Evolutionary conservation across 2,797 vertebrate genomes (phyloP).

Genomic region (Enteromius afrohamiltoni): DNA sequence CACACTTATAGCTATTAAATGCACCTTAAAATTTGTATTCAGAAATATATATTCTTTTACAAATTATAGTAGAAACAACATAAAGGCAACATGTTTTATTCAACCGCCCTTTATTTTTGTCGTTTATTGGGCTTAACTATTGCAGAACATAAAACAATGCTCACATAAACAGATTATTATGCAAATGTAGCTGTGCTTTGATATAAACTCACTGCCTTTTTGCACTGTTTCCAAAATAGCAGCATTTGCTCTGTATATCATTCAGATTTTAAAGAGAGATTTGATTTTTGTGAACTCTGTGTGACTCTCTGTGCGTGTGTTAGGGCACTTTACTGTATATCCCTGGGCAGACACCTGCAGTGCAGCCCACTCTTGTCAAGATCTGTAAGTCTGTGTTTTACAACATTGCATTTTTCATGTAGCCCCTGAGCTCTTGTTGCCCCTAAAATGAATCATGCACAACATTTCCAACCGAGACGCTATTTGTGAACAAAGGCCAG

Average conservation of each 20-base stretch:
- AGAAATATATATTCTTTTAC: neutral
- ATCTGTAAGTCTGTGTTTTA: conserved; percentile 33
- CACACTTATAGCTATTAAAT: neutral
- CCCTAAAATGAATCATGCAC: conserved; percentile 20
- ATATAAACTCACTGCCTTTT: neutral
- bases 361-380: conserved; percentile 17
- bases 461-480: neutral
- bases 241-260: neutral
- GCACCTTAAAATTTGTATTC: neutral
- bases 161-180: neutral
- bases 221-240: neutral
- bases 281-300: conserved; percentile 30
- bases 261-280: neutral
- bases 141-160: neutral
- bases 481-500: conserved; percentile 23
- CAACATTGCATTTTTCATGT: conserved; percentile 20
- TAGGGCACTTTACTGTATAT: conserved; percentile 21
- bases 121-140: neutral
- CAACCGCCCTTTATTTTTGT: neutral
- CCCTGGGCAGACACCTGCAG: conserved; percentile 19
- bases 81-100: neutral
- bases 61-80: neutral
- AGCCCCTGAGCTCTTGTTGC: conserved; percentile 5
- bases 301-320: conserved; percentile 32
- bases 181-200: neutral